Evolutionary conservation across 2,113 vertebrate genomes (phyloP), one percentile per base, ranked within the genome.

Genomic region (Neotoma lepida): DNA sequence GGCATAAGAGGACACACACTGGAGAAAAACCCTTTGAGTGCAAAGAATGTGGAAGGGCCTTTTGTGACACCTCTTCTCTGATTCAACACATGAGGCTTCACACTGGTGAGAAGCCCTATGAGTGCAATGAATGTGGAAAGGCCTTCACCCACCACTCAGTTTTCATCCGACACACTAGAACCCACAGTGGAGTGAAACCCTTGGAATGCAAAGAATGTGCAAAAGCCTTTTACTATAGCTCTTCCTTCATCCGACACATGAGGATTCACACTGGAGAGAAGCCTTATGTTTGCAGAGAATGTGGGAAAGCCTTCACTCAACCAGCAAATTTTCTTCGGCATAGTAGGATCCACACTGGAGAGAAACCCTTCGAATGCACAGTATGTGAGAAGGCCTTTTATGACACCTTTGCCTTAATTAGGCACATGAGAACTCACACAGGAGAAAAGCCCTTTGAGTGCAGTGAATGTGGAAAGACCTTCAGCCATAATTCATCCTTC

Each of bases 261-360:
- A 90, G 95, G 46, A 92, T 86, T 28, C 97, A 98, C 94, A 96
- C 96, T 1, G 95, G 97, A 24, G 96, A 97, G n/a, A 96, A 93
- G 35, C 96, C 81, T 24, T 98, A 90, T 41, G n/a, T 92, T 26
- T 97, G 94, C 49, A 96, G 92, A 88, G 93, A 97, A 77, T 94
- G 95, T 81, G 96, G 87, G 81, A 98, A 95, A 78, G 95, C 93
- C 54, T 98, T 98, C 81, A 74, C 90, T 41, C 96, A 97, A 6
- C 89, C 88, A 41, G 96, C 94, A 35, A 95, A 96, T 58, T 93
- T 98, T 91, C 98, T 98, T 94, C 97, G 97, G 90, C 96, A 98
- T 95, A 98, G 97, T 54, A 98, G 91, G 73, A 88, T 95, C 35
- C 96, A 97, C 20, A 96, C 91, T 73, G 84, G 89, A 71, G 95